Conservation (phyloP, 2,113 vertebrate genomes). For the Pelvicachromis taeniatus region DNA sequence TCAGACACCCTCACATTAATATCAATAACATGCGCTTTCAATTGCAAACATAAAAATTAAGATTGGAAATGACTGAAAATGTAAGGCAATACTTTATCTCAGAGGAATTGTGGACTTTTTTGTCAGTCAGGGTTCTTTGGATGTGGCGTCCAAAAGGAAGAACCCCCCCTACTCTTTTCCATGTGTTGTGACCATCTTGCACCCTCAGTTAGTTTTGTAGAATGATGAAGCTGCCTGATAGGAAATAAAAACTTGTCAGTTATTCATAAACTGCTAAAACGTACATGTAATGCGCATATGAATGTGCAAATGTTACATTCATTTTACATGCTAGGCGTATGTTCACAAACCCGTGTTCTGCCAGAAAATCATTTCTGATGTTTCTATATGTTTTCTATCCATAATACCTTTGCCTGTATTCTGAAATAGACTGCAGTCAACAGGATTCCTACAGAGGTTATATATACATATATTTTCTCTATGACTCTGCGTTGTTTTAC, state of each 20-base stretch:
- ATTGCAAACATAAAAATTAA: neutral
- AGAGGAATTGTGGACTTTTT: neutral
- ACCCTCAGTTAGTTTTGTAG: neutral
- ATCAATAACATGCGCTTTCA: neutral
- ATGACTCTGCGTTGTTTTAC: neutral
- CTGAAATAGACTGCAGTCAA: neutral
- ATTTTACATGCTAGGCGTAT: neutral
- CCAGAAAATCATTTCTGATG: neutral
- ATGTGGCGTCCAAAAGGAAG: neutral
- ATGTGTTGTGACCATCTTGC: neutral
- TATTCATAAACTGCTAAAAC: neutral
- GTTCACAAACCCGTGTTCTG: neutral
- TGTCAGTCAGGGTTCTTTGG: neutral
- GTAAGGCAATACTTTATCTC: neutral
- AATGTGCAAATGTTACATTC: neutral
- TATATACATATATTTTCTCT: neutral
- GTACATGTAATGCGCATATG: neutral
- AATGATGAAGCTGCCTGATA: neutral
- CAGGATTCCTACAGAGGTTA: neutral
- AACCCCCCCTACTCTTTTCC: neutral
- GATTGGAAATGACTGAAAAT: neutral
- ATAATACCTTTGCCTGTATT: neutral
- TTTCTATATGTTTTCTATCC: neutral
- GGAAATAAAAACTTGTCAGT: neutral
- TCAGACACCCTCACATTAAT: neutral